A percentile compares a stretch with the other conserved stretches of the same genome.
phyloP scores from a whole-genome alignment of 2,888 invertebrate species.

The Cerastis rubricosa region DNA sequence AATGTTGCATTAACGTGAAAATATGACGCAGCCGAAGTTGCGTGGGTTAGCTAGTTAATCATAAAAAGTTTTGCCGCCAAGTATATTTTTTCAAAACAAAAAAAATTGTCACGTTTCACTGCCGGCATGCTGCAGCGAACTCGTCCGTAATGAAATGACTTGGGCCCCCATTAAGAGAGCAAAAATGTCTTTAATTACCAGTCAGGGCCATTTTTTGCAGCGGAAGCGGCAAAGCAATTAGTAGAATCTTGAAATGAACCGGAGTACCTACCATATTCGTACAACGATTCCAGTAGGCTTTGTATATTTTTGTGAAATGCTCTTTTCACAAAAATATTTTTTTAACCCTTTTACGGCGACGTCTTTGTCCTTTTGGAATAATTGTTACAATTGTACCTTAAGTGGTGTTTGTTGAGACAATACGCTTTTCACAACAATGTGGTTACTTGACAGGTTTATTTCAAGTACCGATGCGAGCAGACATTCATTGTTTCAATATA shows the following conservation, averaged over 20 bases:
- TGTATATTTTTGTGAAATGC: constrained; percentile 50
- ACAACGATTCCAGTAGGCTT: constrained; percentile 47
- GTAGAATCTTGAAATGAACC: constrained; percentile 63
- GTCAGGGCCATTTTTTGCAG: constrained; percentile 71
- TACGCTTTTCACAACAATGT: constrained; percentile 41
- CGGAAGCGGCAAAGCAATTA: constrained; percentile 74
- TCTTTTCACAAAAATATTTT: constrained; percentile 48
- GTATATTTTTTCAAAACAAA: constrained; percentile 22
- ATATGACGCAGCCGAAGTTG: no score
- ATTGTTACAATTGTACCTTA: constrained; percentile 44
- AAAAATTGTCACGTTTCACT: constrained; percentile 12
- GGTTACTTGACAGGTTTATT: constrained; percentile 17
- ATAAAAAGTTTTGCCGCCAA: not conserved
- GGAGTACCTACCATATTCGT: constrained; percentile 15
- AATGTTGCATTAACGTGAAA: no score
- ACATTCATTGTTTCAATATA: not conserved
- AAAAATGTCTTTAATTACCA: constrained; percentile 80
- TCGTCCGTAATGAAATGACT: constrained; percentile 70
- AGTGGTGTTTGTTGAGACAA: constrained; percentile 29
- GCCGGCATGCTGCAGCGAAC: constrained; percentile 33
- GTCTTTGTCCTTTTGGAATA: constrained; percentile 31
- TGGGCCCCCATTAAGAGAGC: constrained; percentile 69
- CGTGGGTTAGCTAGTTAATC: not conserved
- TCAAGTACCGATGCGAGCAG: constrained; percentile 5
- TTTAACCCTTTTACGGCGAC: constrained; percentile 33